These are phyloP conservation scores for Chaetodon auriga DNA, from an alignment of 2,113 vertebrate genomes.

Conservation along the genomic window DNA sequence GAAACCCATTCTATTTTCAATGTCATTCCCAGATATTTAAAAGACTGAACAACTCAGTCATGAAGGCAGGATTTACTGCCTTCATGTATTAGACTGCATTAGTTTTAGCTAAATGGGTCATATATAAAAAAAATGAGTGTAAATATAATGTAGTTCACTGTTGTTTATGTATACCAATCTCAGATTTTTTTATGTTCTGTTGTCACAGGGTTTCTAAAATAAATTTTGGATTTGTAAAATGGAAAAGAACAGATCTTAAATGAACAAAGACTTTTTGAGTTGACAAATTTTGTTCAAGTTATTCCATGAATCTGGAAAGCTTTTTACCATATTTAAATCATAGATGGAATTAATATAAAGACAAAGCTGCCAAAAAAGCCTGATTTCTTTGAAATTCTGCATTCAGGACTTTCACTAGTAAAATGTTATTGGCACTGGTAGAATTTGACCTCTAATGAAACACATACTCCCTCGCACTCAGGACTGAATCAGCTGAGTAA, in stretches of 20 bases:
- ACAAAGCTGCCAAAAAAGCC: background rate
- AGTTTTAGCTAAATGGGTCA: too few relatives aligned
- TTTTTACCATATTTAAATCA: background rate
- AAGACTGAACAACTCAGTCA: background rate
- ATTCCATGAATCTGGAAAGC: background rate
- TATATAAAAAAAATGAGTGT: too few relatives aligned
- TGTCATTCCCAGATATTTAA: background rate
- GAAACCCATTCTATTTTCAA: too few relatives aligned
- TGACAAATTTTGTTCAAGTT: background rate
- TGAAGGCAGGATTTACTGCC: too few relatives aligned
- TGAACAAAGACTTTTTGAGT: background rate
- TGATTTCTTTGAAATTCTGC: slow-evolving; percentile 19
- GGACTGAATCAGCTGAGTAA: slow-evolving; percentile 45
- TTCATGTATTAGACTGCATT: too few relatives aligned
- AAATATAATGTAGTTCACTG: too few relatives aligned
- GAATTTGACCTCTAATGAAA: slow-evolving; percentile 15
- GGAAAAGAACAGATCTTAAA: background rate
- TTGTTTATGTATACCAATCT: too few relatives aligned
- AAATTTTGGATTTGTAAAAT: too few relatives aligned
- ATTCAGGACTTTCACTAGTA: slow-evolving; percentile 24
- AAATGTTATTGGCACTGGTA: background rate
- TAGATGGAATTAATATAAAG: background rate
- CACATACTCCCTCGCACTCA: background rate
- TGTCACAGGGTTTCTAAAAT: too few relatives aligned
- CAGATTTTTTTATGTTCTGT: too few relatives aligned